These are phyloP conservation scores for Cataglyphis livida DNA, from an alignment of 2,888 invertebrate genomes.

Conservation along the genomic window DNA sequence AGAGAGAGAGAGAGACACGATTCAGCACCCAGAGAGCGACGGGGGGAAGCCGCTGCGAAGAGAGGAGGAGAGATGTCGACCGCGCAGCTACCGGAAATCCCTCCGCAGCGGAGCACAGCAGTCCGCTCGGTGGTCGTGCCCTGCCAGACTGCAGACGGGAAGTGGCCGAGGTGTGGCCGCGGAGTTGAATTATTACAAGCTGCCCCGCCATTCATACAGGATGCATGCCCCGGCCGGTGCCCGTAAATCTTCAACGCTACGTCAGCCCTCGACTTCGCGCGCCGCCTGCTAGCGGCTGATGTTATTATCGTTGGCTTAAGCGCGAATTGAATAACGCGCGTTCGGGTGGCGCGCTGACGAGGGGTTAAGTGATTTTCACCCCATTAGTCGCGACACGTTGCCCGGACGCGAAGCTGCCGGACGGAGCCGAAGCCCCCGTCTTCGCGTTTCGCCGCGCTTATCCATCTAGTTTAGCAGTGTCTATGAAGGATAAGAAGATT, in stretches of 20 bases:
- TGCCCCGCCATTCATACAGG: slow-evolving; percentile 84
- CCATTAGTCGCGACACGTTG: slow-evolving; percentile 71
- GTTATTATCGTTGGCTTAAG: slow-evolving; percentile 82
- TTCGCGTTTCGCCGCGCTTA: slow-evolving; percentile 29
- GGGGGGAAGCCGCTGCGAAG: slow-evolving; percentile 30
- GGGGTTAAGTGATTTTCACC: slow-evolving; percentile 81
- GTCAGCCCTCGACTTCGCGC: slow-evolving; percentile 80
- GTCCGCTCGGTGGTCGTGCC: slow-evolving; percentile 77
- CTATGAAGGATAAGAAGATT: slow-evolving; percentile 53
- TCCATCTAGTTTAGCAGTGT: slow-evolving; percentile 40
- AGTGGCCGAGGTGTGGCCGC: slow-evolving; percentile 84
- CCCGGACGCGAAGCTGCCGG: slow-evolving; percentile 37
- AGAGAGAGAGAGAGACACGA: slow-evolving; percentile 51
- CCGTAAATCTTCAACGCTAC: slow-evolving; percentile 82
- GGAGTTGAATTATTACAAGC: slow-evolving; percentile 85
- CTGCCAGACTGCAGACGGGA: slow-evolving; percentile 82
- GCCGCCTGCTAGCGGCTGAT: slow-evolving; percentile 76
- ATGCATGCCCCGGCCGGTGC: slow-evolving; percentile 81
- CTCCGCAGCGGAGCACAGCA: slow-evolving; percentile 73
- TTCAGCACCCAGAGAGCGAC: neutral
- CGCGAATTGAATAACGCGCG: slow-evolving; percentile 81
- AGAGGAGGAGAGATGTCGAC: slow-evolving; percentile 75
- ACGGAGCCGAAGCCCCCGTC: slow-evolving; percentile 27
- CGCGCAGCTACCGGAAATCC: slow-evolving; percentile 82
- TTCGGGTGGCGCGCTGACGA: slow-evolving; percentile 74